A percentile compares a stretch with the other conserved stretches of the same genome.
Conservation (phyloP, 2,113 vertebrate species). For the Petrocephalus microphthalmus region DNA sequence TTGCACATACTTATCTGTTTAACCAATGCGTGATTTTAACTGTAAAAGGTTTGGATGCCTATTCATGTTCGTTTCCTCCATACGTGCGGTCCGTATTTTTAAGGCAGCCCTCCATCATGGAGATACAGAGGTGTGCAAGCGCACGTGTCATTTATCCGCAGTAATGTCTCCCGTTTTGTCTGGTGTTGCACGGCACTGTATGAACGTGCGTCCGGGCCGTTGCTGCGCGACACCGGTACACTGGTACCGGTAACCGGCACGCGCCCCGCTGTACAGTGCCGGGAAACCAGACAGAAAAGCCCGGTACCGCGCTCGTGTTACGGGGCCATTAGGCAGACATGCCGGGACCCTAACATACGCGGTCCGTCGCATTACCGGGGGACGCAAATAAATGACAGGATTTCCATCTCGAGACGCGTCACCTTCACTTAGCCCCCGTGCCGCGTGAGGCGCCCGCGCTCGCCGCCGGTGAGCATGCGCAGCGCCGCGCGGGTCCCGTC, state of each 20-base stretch:
- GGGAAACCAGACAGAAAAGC: background rate
- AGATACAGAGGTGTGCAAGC: background rate
- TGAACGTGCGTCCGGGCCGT: background rate
- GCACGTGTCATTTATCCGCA: background rate
- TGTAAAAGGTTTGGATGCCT: background rate
- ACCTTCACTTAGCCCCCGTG: constrained; percentile 56
- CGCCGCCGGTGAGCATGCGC: constrained; percentile 39
- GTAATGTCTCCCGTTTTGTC: background rate
- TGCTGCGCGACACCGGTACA: background rate
- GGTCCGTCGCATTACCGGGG: constrained; percentile 47
- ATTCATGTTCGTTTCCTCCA: background rate
- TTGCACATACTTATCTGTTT: background rate
- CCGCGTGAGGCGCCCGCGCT: constrained; percentile 49
- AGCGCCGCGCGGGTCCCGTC: constrained; percentile 36
- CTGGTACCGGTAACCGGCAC: background rate
- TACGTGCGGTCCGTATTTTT: background rate
- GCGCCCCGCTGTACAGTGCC: background rate
- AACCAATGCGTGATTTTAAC: background rate
- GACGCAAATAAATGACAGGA: constrained; percentile 63
- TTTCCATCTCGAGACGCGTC: constrained; percentile 61
- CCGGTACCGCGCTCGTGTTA: background rate
- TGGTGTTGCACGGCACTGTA: background rate
- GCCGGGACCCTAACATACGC: constrained; percentile 60
- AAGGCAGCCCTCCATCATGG: background rate
- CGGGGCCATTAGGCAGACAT: constrained; percentile 36